These are phyloP conservation scores for Drosophila helvetica DNA, from an alignment of 2,888 invertebrate species.

Conservation along the genomic window DNA sequence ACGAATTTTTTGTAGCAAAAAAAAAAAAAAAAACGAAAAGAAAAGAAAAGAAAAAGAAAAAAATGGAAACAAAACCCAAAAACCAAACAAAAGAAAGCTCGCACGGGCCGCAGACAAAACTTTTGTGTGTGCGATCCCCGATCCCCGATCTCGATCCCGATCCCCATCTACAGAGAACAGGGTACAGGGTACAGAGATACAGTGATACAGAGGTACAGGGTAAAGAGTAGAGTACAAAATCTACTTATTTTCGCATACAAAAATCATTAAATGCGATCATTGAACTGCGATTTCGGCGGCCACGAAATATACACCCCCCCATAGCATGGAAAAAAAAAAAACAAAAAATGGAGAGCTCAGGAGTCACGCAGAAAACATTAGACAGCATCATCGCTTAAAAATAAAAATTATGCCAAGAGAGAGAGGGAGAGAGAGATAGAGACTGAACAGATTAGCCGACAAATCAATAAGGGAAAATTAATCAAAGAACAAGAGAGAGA, in stretches of 20 bases:
- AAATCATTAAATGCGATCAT: constrained; percentile 79
- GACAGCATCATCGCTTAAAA: constrained; percentile 65
- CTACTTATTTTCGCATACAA: constrained; percentile 79
- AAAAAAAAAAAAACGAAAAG: constrained; percentile 3
- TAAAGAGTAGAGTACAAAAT: constrained; percentile 61
- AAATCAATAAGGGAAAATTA: constrained; percentile 57
- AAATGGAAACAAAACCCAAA: no score
- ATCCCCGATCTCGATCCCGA: constrained; percentile 19
- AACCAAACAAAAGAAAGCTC: constrained; percentile 75
- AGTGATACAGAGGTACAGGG: constrained; percentile 26
- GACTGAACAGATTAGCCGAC: constrained; percentile 55
- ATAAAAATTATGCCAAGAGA: constrained; percentile 58
- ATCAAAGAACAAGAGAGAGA: constrained; percentile 43
- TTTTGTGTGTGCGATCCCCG: constrained; percentile 36
- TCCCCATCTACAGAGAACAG: constrained; percentile 44
- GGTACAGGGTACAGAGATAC: constrained; percentile 47
- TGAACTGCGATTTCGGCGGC: constrained; percentile 53
- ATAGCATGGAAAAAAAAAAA: no score
- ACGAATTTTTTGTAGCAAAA: constrained; percentile 36
- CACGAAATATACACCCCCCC: constrained; percentile 15
- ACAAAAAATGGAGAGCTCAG: constrained; percentile 2
- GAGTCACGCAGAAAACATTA: constrained; percentile 22
- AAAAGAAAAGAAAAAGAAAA: constrained; percentile 40
- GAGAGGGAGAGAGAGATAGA: constrained; percentile 1
- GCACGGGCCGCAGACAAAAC: constrained; percentile 66